Base-by-base conservation (phyloP, 2,888 invertebrate species). In the Himalopsyche anomala region DNA sequence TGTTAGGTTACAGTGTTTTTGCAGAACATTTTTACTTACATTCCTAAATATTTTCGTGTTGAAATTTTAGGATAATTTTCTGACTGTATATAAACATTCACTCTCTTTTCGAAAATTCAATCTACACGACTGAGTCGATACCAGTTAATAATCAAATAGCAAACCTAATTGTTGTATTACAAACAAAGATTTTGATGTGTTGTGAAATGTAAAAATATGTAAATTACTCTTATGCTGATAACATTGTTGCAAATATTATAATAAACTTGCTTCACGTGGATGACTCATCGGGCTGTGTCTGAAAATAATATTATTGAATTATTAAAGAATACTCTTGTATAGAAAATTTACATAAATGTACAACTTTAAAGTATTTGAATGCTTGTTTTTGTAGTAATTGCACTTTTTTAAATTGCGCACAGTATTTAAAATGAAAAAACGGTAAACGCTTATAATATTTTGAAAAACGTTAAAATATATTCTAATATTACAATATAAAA, bases 281-380 rank as follows among this genome's bases (percentile, higher is more conserved):
- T 86, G 86, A 86, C 86, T 86, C 86, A 86, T 86, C 86, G 74
- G 86, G 86, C 86, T 86, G 86, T 86, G 86, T 83, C 84, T 81
- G 62, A 82, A 74, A 74, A 74, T 74, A 74, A 74, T 74, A 74
- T 74, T 74, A 74, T 36, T 74, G 74, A 38, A 74, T 74, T 74
- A 62, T 62, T 8, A 74, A 74, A 12, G 38, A 36, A 38, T 74
- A 74, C 74, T 74, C 28, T 74, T 74, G 74, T 74, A 74, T 36
- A 74, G 38, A 74, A 38, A 38, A 6, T 12, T 74, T 74, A 36
- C 28, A 38, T 74, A 74, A 36, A 74, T 36, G 74, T 36, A 36
- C 36, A 74, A 36, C 36, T 74, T 74, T 36, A 9, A 38, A 12
- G 38, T 74, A 36, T 38, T 74, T 28, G 36, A 74, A 74, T 74